Conservation (phyloP, 2,797 vertebrate species). For the Danio choprae region DNA sequence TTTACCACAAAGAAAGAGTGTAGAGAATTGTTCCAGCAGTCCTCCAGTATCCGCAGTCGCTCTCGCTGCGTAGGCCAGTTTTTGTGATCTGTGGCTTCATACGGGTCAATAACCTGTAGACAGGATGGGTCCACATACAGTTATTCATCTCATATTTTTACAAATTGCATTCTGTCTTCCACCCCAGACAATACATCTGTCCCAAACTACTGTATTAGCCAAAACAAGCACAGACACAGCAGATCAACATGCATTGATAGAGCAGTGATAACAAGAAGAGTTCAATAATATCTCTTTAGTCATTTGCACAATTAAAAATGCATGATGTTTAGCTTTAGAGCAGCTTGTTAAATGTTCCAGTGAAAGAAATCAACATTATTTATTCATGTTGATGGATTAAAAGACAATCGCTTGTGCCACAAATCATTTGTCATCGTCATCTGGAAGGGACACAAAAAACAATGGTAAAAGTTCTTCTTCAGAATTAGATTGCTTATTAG, state of each 20-base stretch:
- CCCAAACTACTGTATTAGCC: not conserved
- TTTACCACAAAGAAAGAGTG: slow-evolving; percentile 83
- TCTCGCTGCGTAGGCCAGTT: slow-evolving; percentile 71
- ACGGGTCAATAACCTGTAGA: slow-evolving; percentile 80
- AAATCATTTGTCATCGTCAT: not conserved
- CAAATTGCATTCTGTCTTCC: no score
- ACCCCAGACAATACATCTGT: no score
- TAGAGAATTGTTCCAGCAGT: slow-evolving; percentile 74
- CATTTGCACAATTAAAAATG: slow-evolving; percentile 13
- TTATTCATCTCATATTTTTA: not conserved
- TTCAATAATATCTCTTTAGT: slow-evolving; percentile 1
- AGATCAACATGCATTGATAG: not conserved
- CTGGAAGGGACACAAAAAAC: not conserved
- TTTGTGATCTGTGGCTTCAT: slow-evolving; percentile 73
- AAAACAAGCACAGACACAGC: not conserved
- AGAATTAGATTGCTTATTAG: not conserved
- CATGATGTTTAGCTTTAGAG: slow-evolving; percentile 26
- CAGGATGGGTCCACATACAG: not conserved
- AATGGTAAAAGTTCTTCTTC: not conserved
- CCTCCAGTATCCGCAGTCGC: slow-evolving; percentile 74
- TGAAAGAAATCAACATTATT: slow-evolving; percentile 14
- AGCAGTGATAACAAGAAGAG: not conserved
- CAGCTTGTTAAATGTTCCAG: not conserved
- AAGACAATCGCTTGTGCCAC: not conserved
- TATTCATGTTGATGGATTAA: slow-evolving; percentile 10